phyloP scores from a whole-genome alignment of 2,888 invertebrate genomes.

The Sympetrum striolatum region DNA sequence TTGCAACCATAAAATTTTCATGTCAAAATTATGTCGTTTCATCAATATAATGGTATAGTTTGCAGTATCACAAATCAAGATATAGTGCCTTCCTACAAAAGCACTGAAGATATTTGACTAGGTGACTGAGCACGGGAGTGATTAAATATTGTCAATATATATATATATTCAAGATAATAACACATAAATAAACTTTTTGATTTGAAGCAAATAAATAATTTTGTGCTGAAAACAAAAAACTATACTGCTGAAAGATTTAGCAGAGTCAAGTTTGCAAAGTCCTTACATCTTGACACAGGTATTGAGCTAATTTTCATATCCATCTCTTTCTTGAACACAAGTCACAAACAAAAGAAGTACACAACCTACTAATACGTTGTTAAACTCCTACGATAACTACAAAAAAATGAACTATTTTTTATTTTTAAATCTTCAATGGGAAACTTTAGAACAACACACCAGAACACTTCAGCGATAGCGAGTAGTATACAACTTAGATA shows the following conservation, averaged over 20 bases:
- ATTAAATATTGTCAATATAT: not conserved
- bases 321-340: not conserved
- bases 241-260: not conserved
- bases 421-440: not conserved
- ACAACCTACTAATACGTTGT: not conserved
- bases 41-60: not conserved
- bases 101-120: slow-evolving; percentile 24
- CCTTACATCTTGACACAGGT: not conserved
- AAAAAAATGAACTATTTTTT: not conserved
- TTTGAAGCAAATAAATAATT: not conserved
- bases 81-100: not conserved
- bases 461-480: slow-evolving; percentile 9
- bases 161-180: not conserved
- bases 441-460: not conserved
- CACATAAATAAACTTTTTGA: not conserved
- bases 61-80: not conserved
- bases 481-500: slow-evolving; percentile 6
- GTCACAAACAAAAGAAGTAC: not conserved
- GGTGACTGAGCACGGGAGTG: slow-evolving; percentile 4
- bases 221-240: not conserved
- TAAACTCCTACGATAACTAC: not conserved
- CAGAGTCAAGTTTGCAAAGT: not conserved
- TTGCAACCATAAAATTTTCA: not conserved
- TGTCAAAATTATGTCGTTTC: not conserved
- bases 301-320: not conserved